Conservation (phyloP, 2,113 vertebrate species). For the Oryzias woworae region DNA sequence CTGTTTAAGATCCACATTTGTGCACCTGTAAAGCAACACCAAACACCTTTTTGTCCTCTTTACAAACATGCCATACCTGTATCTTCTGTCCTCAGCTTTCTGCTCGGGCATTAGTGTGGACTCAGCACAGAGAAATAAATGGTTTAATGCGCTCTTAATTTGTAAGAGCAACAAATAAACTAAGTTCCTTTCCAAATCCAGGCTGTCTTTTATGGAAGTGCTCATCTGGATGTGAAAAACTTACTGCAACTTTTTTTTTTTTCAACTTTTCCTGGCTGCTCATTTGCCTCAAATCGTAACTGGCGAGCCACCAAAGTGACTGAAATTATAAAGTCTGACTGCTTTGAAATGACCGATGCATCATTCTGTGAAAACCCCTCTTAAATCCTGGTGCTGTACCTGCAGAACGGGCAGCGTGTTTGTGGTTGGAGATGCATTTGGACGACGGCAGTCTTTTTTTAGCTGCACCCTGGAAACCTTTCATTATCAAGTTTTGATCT, state of each 20-base stretch:
- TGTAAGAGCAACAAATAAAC: conserved; percentile 21
- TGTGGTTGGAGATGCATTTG: no score
- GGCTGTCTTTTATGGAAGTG: conserved; percentile 17
- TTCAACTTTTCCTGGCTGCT: conserved; percentile 24
- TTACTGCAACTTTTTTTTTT: conserved; percentile 49
- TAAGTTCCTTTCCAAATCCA: conserved; percentile 14
- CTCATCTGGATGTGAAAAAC: conserved; percentile 28
- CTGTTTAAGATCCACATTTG: conserved; percentile 13
- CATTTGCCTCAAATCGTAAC: conserved; percentile 40
- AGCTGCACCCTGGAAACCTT: conserved; percentile 46
- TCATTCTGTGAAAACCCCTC: conserved; percentile 11
- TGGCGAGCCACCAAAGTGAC: conserved; percentile 42
- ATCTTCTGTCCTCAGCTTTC: neutral
- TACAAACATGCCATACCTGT: conserved; percentile 25
- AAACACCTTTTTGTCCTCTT: conserved; percentile 40
- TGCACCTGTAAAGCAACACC: conserved; percentile 52
- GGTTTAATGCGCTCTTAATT: conserved; percentile 2
- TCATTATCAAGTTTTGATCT: conserved; percentile 9
- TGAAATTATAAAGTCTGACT: conserved; percentile 44
- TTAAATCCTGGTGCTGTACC: conserved; percentile 42
- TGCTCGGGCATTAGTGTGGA: conserved; percentile 1
- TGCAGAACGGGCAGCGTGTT: neutral
- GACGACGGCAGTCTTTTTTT: neutral
- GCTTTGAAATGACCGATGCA: no score
- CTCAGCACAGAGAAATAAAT: conserved; percentile 4